A percentile compares a stretch with the other conserved stretches of the same genome.
Evolutionary conservation across 2,888 invertebrate genomes (phyloP).

Genomic region (Protula sp.): DNA sequence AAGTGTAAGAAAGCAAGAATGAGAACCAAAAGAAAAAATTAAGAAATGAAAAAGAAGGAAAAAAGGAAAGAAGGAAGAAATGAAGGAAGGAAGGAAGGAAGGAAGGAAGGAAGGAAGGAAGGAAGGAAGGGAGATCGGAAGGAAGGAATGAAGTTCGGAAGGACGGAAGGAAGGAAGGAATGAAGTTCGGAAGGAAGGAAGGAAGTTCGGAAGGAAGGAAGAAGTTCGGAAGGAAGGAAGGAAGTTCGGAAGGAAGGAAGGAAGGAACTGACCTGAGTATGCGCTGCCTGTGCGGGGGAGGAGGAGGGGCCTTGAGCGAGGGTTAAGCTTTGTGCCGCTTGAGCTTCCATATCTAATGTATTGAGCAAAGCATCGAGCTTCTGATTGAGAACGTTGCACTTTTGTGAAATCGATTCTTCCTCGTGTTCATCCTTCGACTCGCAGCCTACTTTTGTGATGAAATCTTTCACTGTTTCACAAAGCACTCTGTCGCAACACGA

Average conservation of each 20-base stretch:
- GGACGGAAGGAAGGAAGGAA: not conserved
- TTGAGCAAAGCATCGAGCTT: constrained; percentile 71
- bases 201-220: no score
- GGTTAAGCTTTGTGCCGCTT: constrained; percentile 40
- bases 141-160: not conserved
- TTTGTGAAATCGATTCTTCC: constrained; percentile 20
- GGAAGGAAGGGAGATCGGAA: no score
- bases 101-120: constrained; percentile 4
- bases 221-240: no score
- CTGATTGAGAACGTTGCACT: constrained; percentile 68
- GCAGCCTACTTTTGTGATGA: constrained; percentile 60
- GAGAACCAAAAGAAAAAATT: no score
- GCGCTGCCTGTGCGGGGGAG: no score
- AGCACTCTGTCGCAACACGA: constrained; percentile 56
- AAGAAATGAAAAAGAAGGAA: no score
- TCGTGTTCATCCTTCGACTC: constrained; percentile 30
- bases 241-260: no score
- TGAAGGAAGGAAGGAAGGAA: no score
- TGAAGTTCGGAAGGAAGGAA: not conserved
- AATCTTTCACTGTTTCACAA: constrained; percentile 74
- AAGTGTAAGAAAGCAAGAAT: no score
- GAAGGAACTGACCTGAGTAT: no score
- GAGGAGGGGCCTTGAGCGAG: no score
- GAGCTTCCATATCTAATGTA: constrained; percentile 67
- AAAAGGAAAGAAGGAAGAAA: no score